phyloP scores from a whole-genome alignment of 2,888 invertebrate species.

The Nipponacmea schrenckii region DNA sequence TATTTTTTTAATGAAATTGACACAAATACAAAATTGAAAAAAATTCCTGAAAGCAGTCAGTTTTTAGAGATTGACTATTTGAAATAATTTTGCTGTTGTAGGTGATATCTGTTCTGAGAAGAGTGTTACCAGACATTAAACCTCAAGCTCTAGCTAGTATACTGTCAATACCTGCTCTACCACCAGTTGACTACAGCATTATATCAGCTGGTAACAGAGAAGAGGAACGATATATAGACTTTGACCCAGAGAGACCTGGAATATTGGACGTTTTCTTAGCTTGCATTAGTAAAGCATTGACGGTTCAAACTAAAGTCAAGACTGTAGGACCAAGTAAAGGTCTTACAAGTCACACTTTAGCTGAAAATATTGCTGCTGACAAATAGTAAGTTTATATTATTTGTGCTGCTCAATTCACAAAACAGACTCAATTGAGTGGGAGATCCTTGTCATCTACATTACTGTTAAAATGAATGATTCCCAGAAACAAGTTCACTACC shows the following conservation, averaged over 20 bases:
- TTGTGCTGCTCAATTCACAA: slow-evolving; percentile 22
- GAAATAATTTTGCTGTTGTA: slow-evolving; percentile 59
- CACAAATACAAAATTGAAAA: too few species aligned
- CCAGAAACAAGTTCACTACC: too few species aligned
- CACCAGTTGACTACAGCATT: slow-evolving; percentile 82
- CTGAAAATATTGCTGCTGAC: slow-evolving; percentile 58
- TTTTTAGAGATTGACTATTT: not conserved
- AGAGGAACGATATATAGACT: slow-evolving; percentile 49
- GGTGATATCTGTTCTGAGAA: slow-evolving; percentile 85
- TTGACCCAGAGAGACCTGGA: slow-evolving; percentile 72
- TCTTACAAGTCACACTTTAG: slow-evolving; percentile 73
- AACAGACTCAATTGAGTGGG: too few species aligned
- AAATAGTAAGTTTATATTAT: too few species aligned
- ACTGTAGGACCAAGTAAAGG: slow-evolving; percentile 70
- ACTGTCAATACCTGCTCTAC: slow-evolving; percentile 78
- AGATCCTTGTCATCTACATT: too few species aligned
- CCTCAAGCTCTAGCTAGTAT: slow-evolving; percentile 85
- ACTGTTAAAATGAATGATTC: too few species aligned
- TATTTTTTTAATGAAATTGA: too few species aligned
- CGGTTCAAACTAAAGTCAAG: slow-evolving; percentile 87
- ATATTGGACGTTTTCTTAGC: slow-evolving; percentile 90
- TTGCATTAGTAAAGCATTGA: slow-evolving; percentile 90
- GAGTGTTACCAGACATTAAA: slow-evolving; percentile 89
- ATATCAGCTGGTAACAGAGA: slow-evolving; percentile 70
- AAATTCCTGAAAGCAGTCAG: too few species aligned